Evolutionary conservation across 2,113 vertebrate genomes (phyloP), one percentile per base, ranked within the genome.

Genomic region (Prolemur simus): DNA sequence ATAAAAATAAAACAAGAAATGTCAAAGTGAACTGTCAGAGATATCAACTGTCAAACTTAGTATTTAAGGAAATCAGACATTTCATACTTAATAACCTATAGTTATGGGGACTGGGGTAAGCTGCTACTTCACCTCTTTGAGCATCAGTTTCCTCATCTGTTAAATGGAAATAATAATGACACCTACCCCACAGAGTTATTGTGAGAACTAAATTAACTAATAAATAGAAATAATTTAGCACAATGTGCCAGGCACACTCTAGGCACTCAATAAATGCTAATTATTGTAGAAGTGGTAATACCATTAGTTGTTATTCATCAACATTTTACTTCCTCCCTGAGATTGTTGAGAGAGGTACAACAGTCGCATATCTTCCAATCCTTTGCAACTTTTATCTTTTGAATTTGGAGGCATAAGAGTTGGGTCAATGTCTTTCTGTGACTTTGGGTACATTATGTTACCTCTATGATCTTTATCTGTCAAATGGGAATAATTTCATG

Each of bases 271-370:
- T 15, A 52, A 76, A 20, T 0, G 10, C 6, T 52, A 25, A 12
- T 1, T 7, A 1, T 8, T 32, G 21, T 32, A 18, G 20, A n/a
- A 52, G 14, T 1, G 0, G 8, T 17, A 69, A 71, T 13, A n/a
- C 9, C 2, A 2, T 34, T 32, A 29, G 56, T 9, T 25, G 42
- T 8, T 69, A 3, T 64, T 54, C 49, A 39, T 20, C 8, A 9
- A 56, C n/a, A 71, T 54, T 87, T 60, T 13, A 49, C 32, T 54
- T 42, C 11, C 3, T 85, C 37, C 32, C 39, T 20, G 58, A 74
- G 81, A 69, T 2, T 64, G 20, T 5, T 20, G 25, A 32, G 34
- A 86, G n/a, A 87, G 27, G 17, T 14, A 2, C 6, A 13, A 95
- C 29, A 78, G 14, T 1, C 71, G 18, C 8, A 3, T 6, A 1